phyloP scores from a whole-genome alignment of 2,888 invertebrate species.

The Polyploca ridens region DNA sequence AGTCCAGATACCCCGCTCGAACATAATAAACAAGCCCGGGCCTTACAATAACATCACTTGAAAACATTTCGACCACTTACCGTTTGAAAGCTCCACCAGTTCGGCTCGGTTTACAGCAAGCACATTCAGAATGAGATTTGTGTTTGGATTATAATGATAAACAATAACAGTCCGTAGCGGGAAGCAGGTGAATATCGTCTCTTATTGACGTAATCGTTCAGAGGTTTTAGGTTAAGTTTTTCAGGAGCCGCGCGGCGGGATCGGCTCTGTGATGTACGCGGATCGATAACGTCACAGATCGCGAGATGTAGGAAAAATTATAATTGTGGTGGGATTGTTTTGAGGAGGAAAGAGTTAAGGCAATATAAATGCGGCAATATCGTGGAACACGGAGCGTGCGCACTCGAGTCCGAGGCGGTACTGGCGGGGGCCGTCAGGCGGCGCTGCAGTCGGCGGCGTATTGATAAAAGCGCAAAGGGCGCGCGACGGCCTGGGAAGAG shows the following conservation, averaged over 20 bases:
- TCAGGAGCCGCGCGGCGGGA: slow-evolving; percentile 37
- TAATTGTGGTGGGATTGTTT: slow-evolving; percentile 66
- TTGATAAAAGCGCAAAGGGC: slow-evolving; percentile 80
- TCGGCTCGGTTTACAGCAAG: slow-evolving; percentile 45
- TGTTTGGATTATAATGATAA: slow-evolving; percentile 49
- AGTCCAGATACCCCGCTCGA: slow-evolving; percentile 39
- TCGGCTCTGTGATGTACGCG: slow-evolving; percentile 30
- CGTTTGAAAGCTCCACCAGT: slow-evolving; percentile 51
- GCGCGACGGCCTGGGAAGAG: slow-evolving; percentile 46
- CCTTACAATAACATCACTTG: slow-evolving; percentile 44
- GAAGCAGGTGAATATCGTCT: slow-evolving; percentile 40
- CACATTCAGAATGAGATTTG: slow-evolving; percentile 53
- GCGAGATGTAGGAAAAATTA: slow-evolving; percentile 38
- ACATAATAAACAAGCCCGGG: slow-evolving; percentile 30
- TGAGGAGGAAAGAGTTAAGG: slow-evolving; percentile 58
- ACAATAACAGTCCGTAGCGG: slow-evolving; percentile 57
- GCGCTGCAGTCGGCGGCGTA: slow-evolving; percentile 64
- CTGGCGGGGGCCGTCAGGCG: slow-evolving; percentile 69
- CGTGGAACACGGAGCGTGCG: slow-evolving; percentile 74
- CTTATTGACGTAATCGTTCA: slow-evolving; percentile 60
- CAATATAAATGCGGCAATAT: slow-evolving; percentile 69
- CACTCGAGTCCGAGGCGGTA: slow-evolving; percentile 64
- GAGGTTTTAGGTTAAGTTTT: slow-evolving; percentile 49
- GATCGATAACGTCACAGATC: slow-evolving; percentile 34
- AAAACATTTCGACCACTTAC: slow-evolving; percentile 55